Conservation (phyloP, 2,113 vertebrate genomes). For the Eclectus roratus region DNA sequence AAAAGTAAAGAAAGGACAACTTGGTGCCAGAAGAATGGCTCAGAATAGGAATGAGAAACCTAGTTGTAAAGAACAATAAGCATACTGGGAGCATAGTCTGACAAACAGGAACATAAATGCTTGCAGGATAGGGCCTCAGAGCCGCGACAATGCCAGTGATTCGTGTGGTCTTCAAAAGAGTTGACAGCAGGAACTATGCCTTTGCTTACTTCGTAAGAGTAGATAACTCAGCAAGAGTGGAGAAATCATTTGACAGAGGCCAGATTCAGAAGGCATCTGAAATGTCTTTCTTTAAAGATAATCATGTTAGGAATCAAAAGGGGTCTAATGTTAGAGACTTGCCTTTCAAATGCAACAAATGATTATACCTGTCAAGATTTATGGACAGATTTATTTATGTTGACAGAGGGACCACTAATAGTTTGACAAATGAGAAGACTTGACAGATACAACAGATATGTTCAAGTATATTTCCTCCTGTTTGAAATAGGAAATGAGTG, state of each 20-base stretch:
- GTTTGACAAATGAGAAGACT: slow-evolving; percentile 78
- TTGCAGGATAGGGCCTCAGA: neutral
- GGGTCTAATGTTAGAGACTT: slow-evolving; percentile 76
- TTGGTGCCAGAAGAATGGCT: slow-evolving; percentile 9
- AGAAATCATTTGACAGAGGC: slow-evolving; percentile 77
- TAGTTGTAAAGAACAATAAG: slow-evolving; percentile 28
- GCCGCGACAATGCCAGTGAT: neutral
- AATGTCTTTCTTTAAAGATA: slow-evolving; percentile 75
- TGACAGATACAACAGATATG: slow-evolving; percentile 76
- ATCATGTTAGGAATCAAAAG: slow-evolving; percentile 78
- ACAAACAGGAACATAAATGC: slow-evolving; percentile 10
- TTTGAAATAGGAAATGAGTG: slow-evolving; percentile 63
- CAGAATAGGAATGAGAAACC: neutral
- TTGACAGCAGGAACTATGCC: slow-evolving; percentile 60
- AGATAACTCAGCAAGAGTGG: slow-evolving; percentile 72
- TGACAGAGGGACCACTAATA: slow-evolving; percentile 77
- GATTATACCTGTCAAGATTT: slow-evolving; percentile 81
- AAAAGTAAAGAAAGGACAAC: slow-evolving; percentile 15
- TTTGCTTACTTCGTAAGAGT: slow-evolving; percentile 65
- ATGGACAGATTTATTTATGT: slow-evolving; percentile 83
- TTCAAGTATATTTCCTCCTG: slow-evolving; percentile 69
- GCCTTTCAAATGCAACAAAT: slow-evolving; percentile 81
- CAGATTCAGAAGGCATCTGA: slow-evolving; percentile 74
- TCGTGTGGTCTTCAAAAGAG: slow-evolving; percentile 59
- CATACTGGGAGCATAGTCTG: neutral